phyloP scores from a whole-genome alignment of 2,113 vertebrate species.

The Platichthys stellatus region DNA sequence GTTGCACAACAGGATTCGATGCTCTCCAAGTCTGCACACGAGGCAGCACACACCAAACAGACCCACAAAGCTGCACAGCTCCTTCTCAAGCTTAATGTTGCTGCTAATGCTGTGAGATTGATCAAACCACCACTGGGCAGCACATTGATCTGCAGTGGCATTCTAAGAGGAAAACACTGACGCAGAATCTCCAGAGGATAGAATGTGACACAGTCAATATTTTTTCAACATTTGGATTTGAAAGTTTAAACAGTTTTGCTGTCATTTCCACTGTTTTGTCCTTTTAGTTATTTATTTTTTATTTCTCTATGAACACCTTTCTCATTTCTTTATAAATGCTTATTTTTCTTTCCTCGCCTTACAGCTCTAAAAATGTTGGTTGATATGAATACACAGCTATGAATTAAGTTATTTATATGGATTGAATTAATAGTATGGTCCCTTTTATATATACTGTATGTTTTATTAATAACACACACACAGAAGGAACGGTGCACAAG shows the following conservation, averaged over 20 bases:
- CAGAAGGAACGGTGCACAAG: slow-evolving; percentile 53
- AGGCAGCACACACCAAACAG: slow-evolving; percentile 15
- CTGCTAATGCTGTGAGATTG: neutral
- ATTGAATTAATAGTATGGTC: slow-evolving; percentile 55
- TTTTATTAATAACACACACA: slow-evolving; percentile 73
- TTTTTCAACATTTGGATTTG: neutral
- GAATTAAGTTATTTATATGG: slow-evolving; percentile 51
- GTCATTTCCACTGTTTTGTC: too few relatives aligned
- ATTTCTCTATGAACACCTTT: too few relatives aligned
- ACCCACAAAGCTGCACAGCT: neutral
- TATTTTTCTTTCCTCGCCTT: neutral
- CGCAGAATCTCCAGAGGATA: too few relatives aligned
- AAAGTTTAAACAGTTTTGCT: too few relatives aligned
- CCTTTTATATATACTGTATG: slow-evolving; percentile 60
- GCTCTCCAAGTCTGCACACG: slow-evolving; percentile 9
- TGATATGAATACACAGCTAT: slow-evolving; percentile 23
- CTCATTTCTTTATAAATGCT: too few relatives aligned
- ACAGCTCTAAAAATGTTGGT: neutral
- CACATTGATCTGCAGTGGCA: neutral
- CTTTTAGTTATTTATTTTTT: too few relatives aligned
- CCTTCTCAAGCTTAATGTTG: neutral
- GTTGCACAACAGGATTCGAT: slow-evolving; percentile 38
- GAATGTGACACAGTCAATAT: neutral
- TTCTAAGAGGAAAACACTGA: neutral
- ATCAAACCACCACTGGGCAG: neutral